phyloP scores from a whole-genome alignment of 2,113 vertebrate species.

The Columba livia region DNA sequence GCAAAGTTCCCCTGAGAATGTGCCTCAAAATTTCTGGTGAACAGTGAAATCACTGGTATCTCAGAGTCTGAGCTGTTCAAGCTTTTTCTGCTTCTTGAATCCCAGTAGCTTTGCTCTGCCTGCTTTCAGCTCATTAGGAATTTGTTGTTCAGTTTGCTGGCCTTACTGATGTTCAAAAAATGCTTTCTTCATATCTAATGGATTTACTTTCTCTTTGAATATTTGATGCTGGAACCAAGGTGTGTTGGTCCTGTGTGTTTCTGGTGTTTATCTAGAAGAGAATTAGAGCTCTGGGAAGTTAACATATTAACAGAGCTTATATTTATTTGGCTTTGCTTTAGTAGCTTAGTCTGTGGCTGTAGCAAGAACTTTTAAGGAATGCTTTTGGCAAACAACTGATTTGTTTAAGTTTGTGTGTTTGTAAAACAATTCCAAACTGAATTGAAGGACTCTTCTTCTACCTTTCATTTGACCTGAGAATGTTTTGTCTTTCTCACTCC shows the following conservation, averaged over 20 bases:
- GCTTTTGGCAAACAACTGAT: background rate
- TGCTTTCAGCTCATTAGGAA: background rate
- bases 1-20: background rate
- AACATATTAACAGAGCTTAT: background rate
- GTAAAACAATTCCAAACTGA: background rate
- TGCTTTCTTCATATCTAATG: background rate
- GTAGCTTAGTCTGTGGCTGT: background rate
- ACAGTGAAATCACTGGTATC: background rate
- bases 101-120: background rate
- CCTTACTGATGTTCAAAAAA: background rate
- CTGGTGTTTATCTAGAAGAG: background rate
- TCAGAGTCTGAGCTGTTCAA: background rate
- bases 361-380: background rate
- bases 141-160: background rate
- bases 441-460: background rate
- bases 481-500: background rate
- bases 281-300: background rate
- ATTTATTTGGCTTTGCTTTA: constrained; percentile 9
- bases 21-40: background rate
- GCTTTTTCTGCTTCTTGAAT: background rate
- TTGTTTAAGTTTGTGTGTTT: background rate
- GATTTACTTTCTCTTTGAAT: constrained; percentile 16
- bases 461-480: background rate
- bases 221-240: background rate
- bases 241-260: background rate